A percentile compares a stretch with the other conserved stretches of the same genome.
These are phyloP conservation scores for Macrobrachium rosenbergii DNA, from an alignment of 1,140 invertebrate species.

Conservation along the genomic window DNA sequence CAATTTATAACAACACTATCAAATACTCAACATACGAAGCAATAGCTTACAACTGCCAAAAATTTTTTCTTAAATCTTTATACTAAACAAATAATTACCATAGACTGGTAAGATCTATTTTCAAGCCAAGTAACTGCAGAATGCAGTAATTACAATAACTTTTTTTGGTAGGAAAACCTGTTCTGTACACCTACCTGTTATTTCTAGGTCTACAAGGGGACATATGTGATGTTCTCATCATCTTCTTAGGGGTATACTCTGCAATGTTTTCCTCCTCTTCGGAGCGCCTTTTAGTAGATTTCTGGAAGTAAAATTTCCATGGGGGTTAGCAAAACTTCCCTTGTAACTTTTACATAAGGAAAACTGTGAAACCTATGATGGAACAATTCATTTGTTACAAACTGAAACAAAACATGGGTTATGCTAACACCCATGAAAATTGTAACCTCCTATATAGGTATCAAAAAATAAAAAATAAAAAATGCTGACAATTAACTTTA, in stretches of 20 bases:
- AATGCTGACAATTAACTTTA: conserved; percentile 9
- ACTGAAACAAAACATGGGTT: conserved; percentile 6
- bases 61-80: no score
- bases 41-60: no score
- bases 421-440: conserved; percentile 56
- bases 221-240: conserved; percentile 57
- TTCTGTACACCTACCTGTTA: conserved; percentile 7
- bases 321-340: conserved; percentile 48
- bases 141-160: no score
- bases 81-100: no score
- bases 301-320: conserved; percentile 66
- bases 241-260: conserved; percentile 61
- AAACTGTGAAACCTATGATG: no score
- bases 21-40: no score
- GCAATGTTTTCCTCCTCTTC: conserved; percentile 64
- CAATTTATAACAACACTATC: no score
- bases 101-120: no score
- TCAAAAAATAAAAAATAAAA: conserved; percentile 19
- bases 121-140: no score
- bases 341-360: no score
- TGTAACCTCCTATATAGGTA: conserved; percentile 29
- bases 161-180: no score
- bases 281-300: conserved; percentile 60
- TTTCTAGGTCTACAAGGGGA: conserved; percentile 65
- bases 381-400: neutral